Percentiles rank a stretch among this genome's conserved stretches.
Conservation (phyloP, 2,888 invertebrate genomes). For the Amiota communis region DNA sequence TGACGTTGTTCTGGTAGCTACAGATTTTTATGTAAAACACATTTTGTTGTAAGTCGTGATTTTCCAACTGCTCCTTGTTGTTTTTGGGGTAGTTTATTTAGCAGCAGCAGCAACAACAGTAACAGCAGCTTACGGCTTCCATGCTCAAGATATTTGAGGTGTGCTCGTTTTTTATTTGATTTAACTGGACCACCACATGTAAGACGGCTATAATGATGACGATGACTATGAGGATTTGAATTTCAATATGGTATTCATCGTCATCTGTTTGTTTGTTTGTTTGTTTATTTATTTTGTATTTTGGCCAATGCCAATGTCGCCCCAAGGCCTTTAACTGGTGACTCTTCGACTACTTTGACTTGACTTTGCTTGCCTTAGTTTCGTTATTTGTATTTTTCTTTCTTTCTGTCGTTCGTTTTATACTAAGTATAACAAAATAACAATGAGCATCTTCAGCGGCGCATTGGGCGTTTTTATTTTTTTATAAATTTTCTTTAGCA, state of each 20-base stretch:
- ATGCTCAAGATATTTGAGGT: conserved; percentile 11
- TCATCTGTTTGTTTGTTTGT: conserved; percentile 5
- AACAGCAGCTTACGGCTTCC: too few relatives aligned
- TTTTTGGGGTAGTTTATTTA: too few relatives aligned
- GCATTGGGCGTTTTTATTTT: conserved; percentile 70
- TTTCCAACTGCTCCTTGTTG: conserved; percentile 30
- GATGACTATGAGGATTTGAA: conserved; percentile 47
- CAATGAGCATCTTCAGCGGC: conserved; percentile 20
- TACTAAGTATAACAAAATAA: not conserved
- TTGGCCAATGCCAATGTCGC: conserved; percentile 9
- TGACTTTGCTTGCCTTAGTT: too few relatives aligned
- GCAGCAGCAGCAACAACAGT: too few relatives aligned
- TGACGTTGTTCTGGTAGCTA: conserved; percentile 30
- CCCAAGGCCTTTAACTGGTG: not conserved
- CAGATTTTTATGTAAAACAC: conserved; percentile 47
- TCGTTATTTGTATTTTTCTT: too few relatives aligned
- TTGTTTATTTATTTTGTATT: too few relatives aligned
- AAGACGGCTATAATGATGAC: conserved; percentile 31
- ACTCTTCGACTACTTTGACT: not conserved
- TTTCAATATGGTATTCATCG: conserved; percentile 21
- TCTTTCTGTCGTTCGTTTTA: too few relatives aligned
- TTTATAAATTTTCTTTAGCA: conserved; percentile 69
- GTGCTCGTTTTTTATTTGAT: conserved; percentile 41
- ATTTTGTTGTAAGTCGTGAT: conserved; percentile 45
- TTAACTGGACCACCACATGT: conserved; percentile 52